A percentile compares a stretch with the other conserved stretches of the same genome.
phyloP scores from a whole-genome alignment of 2,888 invertebrate genomes.

The Spisula subtruncata region DNA sequence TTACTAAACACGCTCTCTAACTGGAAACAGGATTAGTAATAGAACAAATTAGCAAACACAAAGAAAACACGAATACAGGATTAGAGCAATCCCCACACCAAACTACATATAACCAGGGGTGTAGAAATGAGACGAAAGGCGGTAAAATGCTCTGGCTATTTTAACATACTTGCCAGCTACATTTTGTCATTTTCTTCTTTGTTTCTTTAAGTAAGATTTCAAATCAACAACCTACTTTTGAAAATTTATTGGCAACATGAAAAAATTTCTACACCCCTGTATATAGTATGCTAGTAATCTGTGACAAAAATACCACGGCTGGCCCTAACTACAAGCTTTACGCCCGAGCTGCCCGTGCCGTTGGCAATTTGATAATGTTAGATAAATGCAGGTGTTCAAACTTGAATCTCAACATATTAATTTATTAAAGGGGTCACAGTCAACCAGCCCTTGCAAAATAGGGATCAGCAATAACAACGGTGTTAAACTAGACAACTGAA shows the following conservation, averaged over 20 bases:
- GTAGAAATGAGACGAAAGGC: no score
- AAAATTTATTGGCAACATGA: no score
- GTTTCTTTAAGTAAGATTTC: no score
- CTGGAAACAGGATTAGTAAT: conserved; percentile 71
- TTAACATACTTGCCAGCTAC: no score
- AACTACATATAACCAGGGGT: no score
- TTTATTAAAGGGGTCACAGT: not conserved
- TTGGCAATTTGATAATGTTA: not conserved
- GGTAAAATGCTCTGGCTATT: no score
- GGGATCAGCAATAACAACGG: not conserved
- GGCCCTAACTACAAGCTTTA: not conserved
- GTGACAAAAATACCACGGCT: not conserved
- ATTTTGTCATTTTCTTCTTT: no score
- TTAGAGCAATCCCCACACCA: not conserved
- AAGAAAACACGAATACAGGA: not conserved
- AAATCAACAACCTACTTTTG: no score
- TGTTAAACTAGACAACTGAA: conserved; percentile 5
- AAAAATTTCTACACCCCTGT: no score
- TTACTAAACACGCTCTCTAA: conserved; percentile 81
- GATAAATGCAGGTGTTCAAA: not conserved
- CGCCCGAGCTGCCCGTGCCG: not conserved
- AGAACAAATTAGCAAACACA: conserved; percentile 39
- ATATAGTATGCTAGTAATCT: not conserved
- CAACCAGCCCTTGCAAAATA: conserved; percentile 11
- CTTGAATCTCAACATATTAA: not conserved